Evolutionary conservation across 1,140 invertebrate genomes (phyloP), one percentile per base, ranked within the genome.

Genomic region (Philopotamus ludificatus): DNA sequence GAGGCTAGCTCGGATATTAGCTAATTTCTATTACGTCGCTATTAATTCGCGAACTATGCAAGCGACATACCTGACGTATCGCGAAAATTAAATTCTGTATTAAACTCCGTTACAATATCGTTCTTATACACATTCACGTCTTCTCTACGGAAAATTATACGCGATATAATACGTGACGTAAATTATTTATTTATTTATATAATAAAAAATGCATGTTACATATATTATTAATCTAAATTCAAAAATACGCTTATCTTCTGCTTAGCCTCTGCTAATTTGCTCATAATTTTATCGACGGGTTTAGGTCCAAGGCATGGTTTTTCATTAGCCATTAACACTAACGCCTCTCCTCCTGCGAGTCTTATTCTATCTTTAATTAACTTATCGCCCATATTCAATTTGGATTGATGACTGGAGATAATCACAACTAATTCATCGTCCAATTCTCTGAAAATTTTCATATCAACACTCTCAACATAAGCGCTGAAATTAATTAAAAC

Each of bases 191-290:
- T 12, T 16, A 50, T 18, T 12, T 50, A 50, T 16, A 12, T 2
- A 20, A 12, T 50, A 20, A 2, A 12, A 50, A 3, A 50, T 18
- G 20, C 20, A 20, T 10, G 9, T 18, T 20, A 21, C 20, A 50
- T 18, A 50, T 50, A 22, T 2, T 20, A 50, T 2, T 50, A 18
- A 10, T 39, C 34, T 34, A 12, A 41, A 55, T 39, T 41, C 41
- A 80, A 79, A 65, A 78, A 80, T 59, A 77, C 77, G 65, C 77
- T 79, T 20, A 80, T 65, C 63, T 78, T 80, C 65, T 79, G 77
- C 76, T 76, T 77, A 0, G 77, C 79, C 59, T 80, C 79, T 3
- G 73, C 70, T 3, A 80, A 58, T 66, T 78, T 80, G 47, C 49
- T 76, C 18, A 78, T 71, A 25, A 80, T 80, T 58, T 77, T 79